A percentile compares a stretch with the other conserved stretches of the same genome.
Evolutionary conservation across 2,797 vertebrate species (phyloP).

Genomic region (Thunnus albacares): DNA sequence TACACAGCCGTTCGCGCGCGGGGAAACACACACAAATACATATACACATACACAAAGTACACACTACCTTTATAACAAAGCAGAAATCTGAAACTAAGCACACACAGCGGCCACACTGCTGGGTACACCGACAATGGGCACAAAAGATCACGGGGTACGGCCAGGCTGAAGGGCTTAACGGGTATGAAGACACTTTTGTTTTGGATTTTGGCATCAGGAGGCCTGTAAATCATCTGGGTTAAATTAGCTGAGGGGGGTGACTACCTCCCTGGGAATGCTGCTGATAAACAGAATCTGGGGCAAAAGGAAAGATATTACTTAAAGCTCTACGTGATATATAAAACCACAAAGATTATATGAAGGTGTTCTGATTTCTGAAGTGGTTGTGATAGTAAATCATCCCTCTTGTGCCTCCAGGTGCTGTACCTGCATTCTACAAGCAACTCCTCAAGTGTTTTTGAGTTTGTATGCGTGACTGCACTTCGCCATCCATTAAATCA

Average conservation of each 20-base stretch:
- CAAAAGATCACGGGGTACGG: constrained; percentile 58
- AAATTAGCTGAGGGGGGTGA: constrained; percentile 17
- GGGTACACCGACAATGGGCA: constrained; percentile 52
- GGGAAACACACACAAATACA: constrained; percentile 34
- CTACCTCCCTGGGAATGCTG: constrained; percentile 27
- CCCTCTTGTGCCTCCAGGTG: constrained; percentile 13
- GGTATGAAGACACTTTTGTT: constrained; percentile 58
- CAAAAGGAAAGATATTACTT: neutral
- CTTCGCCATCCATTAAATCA: constrained; percentile 49
- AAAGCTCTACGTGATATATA: neutral
- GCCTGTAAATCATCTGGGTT: constrained; percentile 42
- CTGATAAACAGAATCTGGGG: constrained; percentile 23
- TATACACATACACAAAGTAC: constrained; percentile 36
- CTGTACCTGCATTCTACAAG: constrained; percentile 18
- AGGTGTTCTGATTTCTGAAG: constrained; percentile 5
- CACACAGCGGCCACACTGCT: constrained; percentile 37
- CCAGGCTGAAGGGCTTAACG: constrained; percentile 43
- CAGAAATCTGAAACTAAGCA: constrained; percentile 72
- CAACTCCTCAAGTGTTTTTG: neutral
- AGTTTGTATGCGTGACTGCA: constrained; percentile 11
- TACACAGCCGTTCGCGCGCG: constrained; percentile 7
- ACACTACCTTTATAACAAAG: constrained; percentile 46
- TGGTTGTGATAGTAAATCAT: constrained; percentile 18
- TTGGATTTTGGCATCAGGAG: constrained; percentile 56
- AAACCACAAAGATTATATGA: neutral